Evolutionary conservation across 2,888 invertebrate species (phyloP).

Genomic region (Orthosia cruda): DNA sequence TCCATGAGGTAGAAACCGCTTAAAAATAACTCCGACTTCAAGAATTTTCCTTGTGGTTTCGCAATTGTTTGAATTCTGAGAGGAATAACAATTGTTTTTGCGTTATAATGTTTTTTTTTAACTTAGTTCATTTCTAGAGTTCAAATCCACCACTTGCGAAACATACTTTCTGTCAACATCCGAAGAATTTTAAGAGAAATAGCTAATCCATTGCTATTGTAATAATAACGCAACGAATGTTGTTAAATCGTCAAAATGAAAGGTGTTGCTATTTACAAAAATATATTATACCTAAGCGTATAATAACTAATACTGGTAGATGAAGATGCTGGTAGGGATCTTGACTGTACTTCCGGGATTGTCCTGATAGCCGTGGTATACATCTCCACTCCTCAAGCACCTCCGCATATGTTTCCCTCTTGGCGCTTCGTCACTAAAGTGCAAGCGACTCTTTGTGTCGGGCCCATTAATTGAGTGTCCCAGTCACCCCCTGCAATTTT

Average conservation of each 20-base stretch:
- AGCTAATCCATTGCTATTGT: background rate
- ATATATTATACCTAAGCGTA: background rate
- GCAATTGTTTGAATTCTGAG: slow-evolving; percentile 1
- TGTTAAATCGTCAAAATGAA: background rate
- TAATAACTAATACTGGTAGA: too few relatives aligned
- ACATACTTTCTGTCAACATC: background rate
- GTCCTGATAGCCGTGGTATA: too few relatives aligned
- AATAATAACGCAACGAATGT: background rate
- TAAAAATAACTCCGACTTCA: slow-evolving; percentile 23
- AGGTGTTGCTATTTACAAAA: background rate
- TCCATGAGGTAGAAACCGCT: slow-evolving; percentile 38
- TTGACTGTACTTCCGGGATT: too few relatives aligned
- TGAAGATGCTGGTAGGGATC: too few relatives aligned
- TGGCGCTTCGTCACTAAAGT: too few relatives aligned
- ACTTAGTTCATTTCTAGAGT: background rate
- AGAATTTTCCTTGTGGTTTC: slow-evolving; percentile 12
- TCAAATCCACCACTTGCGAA: background rate
- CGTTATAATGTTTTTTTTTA: background rate
- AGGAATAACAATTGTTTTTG: slow-evolving; percentile 17
- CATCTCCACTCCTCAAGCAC: too few relatives aligned
- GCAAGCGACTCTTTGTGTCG: too few relatives aligned
- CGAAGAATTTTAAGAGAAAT: background rate
- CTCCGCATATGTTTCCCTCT: too few relatives aligned
- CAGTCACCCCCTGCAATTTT: too few relatives aligned
- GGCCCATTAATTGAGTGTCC: too few relatives aligned